Evolutionary conservation across 1,140 invertebrate genomes (phyloP).

Genomic region (Andricus grossulariae): DNA sequence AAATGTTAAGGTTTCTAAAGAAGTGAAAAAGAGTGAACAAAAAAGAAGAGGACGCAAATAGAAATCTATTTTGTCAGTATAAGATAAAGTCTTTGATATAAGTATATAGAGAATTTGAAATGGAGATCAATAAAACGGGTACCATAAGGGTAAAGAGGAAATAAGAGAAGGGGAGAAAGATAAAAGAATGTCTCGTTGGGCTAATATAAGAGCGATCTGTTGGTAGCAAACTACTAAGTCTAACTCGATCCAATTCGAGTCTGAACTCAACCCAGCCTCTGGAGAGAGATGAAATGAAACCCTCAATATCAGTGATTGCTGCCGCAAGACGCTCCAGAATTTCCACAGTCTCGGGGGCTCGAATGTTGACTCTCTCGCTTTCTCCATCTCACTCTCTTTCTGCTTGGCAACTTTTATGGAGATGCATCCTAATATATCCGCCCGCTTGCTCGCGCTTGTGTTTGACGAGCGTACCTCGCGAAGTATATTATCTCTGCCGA

Average conservation of each 20-base stretch:
- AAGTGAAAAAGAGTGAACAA: no score
- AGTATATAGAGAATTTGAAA: no score
- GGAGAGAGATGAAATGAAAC: constrained; percentile 73
- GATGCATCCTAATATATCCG: constrained; percentile 76
- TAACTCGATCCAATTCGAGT: constrained; percentile 28
- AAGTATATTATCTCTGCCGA: constrained; percentile 73
- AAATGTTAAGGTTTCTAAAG: no score
- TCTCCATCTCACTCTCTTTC: constrained; percentile 16
- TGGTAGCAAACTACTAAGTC: constrained; percentile 24
- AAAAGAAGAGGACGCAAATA: no score
- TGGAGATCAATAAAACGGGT: not conserved
- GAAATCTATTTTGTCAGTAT: no score
- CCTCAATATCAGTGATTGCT: constrained; percentile 76
- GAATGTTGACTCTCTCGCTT: constrained; percentile 71
- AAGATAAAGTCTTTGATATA: no score
- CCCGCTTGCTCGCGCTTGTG: constrained; percentile 74
- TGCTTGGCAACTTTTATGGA: constrained; percentile 74
- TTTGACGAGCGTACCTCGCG: constrained; percentile 75
- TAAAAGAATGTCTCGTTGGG: constrained; percentile 29
- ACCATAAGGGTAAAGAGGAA: not conserved
- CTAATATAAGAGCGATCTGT: constrained; percentile 41
- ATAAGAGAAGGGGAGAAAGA: not conserved
- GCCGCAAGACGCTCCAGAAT: constrained; percentile 70
- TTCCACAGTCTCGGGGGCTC: constrained; percentile 55
- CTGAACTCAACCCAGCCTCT: constrained; percentile 49